Conservation (phyloP, 2,888 invertebrate species). For the Sympetrum striolatum region DNA sequence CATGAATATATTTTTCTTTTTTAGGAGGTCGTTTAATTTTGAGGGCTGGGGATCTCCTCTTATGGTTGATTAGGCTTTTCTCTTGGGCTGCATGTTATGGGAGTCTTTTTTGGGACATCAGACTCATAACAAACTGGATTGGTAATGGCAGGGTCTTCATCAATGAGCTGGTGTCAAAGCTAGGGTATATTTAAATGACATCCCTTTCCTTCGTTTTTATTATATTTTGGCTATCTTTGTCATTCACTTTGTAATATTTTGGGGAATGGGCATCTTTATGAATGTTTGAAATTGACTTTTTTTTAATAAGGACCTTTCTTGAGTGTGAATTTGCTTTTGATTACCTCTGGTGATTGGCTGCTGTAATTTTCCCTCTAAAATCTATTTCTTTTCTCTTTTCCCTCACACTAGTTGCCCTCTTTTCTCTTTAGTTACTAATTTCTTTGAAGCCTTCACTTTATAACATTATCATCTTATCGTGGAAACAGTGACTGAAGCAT, state of each 20-base stretch:
- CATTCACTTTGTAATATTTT: not conserved
- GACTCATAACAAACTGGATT: slow-evolving; percentile 9
- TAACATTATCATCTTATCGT: not conserved
- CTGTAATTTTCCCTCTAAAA: not conserved
- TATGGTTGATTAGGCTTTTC: slow-evolving; percentile 25
- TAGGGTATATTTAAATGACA: slow-evolving; percentile 38
- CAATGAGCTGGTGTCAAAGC: slow-evolving; percentile 37
- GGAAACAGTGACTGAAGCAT: slow-evolving; percentile 39
- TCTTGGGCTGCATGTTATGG: slow-evolving; percentile 36
- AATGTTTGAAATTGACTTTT: not conserved
- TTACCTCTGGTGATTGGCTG: not conserved
- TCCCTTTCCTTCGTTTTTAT: not conserved
- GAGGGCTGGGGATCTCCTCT: slow-evolving; percentile 7
- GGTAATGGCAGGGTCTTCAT: slow-evolving; percentile 12
- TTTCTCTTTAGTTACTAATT: slow-evolving; percentile 2
- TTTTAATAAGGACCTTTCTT: not conserved
- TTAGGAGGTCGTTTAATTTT: slow-evolving; percentile 29
- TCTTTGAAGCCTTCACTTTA: slow-evolving; percentile 31
- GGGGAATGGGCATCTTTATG: not conserved
- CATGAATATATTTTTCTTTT: slow-evolving; percentile 25
- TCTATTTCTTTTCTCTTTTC: not conserved
- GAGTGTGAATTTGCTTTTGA: not conserved
- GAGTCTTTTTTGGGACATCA: slow-evolving; percentile 6
- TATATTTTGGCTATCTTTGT: not conserved
- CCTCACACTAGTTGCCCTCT: not conserved